Percentiles rank a stretch among this genome's conserved stretches.
phyloP scores from a whole-genome alignment of 2,888 invertebrate genomes.

The Scaptomyza cyrtandrae region DNA sequence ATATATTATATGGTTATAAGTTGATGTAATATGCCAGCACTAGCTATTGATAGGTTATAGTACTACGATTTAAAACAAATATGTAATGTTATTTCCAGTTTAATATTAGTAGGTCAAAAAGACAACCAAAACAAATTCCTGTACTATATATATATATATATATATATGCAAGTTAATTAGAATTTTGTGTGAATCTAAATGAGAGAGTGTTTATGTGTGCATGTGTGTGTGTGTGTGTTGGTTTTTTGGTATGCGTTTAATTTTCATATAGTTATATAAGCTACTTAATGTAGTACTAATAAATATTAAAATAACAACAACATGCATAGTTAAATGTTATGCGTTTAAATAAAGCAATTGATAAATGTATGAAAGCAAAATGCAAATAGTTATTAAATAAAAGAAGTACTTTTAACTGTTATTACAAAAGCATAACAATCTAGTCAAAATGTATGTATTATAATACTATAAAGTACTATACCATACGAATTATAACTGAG shows the following conservation, averaged over 20 bases:
- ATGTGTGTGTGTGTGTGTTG: not conserved
- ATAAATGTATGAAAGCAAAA: constrained; percentile 57
- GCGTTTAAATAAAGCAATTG: constrained; percentile 69
- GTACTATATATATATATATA: constrained; percentile 41
- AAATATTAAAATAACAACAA: constrained; percentile 10
- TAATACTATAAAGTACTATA: constrained; percentile 26
- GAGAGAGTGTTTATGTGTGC: no score
- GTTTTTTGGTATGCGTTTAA: constrained; percentile 23
- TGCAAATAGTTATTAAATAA: constrained; percentile 25
- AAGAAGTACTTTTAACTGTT: constrained; percentile 67
- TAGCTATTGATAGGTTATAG: constrained; percentile 21
- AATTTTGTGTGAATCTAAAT: constrained; percentile 31
- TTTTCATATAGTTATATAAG: constrained; percentile 23
- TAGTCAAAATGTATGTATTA: constrained; percentile 48
- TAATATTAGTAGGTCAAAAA: constrained; percentile 49
- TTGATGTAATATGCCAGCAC: constrained; percentile 22
- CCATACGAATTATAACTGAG: constrained; percentile 35
- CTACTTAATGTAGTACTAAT: constrained; percentile 19
- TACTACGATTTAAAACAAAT: constrained; percentile 23
- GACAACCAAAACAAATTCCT: constrained; percentile 66
- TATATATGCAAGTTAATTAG: constrained; percentile 65
- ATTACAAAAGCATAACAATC: constrained; percentile 37
- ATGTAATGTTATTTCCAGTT: constrained; percentile 48
- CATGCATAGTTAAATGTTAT: constrained; percentile 45
- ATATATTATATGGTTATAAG: constrained; percentile 5